Evolutionary conservation across 2,888 invertebrate species (phyloP), one percentile per base, ranked within the genome.

Genomic region (Clostera curtula): DNA sequence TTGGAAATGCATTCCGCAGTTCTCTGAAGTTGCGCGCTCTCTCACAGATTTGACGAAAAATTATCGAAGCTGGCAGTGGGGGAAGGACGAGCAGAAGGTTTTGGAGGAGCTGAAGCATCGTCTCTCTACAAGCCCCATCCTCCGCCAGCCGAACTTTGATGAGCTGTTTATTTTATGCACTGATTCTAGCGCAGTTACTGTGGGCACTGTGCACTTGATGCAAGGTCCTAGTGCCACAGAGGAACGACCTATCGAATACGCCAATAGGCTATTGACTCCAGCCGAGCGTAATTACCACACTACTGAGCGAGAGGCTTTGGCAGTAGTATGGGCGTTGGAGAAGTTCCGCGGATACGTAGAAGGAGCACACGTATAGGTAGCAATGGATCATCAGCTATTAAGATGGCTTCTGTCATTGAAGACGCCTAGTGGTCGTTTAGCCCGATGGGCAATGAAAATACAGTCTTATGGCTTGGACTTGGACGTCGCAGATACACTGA

Each of bases 211-310:
- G 3, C n/a, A n/a, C n/a, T 22, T 30, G 31, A 40, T 17, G 22
- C 22, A 12, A 22, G 22, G 22, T 5, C n/a, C 4, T 7, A 22
- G 5, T 12, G 7, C 12, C 2, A 2, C 12, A 5, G 5, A 12
- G n/a, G 22, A 22, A 12, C 4, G 13, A 5, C 22, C 22, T 4
- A 22, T 22, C n/a, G 22, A 12, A 13, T 43, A 40, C 11, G 39
- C 41, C 1, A 45, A 45, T 15, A 28, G 41, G 1, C 21, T 45
- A 1, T 20, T 48, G n/a, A 35, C 24, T 0, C 5, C 24, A 2
- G 33, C 47, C 0, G 66, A 76, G 35, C 25, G 33, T 2, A 68
- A 63, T 11, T 71, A 75, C 25, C 44, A 55, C 0, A 61, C 63
- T 0, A 32, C 32, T 5, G 32, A 28, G 13, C 17, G 27, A 13